phyloP scores from a whole-genome alignment of 2,797 vertebrate species.

The Onychomys torridus region DNA sequence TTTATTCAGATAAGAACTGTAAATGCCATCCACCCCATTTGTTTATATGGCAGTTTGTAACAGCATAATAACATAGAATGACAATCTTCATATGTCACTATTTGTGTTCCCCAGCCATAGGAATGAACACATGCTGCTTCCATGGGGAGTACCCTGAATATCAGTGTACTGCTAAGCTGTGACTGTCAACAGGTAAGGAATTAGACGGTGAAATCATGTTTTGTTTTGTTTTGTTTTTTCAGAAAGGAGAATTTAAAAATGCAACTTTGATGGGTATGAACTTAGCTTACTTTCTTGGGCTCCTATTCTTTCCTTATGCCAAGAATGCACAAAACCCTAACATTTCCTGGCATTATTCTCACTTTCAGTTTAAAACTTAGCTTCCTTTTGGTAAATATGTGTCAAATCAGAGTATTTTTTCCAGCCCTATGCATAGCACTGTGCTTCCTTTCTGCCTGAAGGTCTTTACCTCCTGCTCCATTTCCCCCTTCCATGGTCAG shows the following conservation, averaged over 20 bases:
- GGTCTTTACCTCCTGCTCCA: not conserved
- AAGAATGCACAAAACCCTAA: slow-evolving; percentile 57
- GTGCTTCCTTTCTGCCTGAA: not conserved
- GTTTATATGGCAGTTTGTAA: not conserved
- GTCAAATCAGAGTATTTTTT: slow-evolving; percentile 18
- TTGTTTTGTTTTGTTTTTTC: too few relatives aligned
- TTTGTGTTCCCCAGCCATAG: not conserved
- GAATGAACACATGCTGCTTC: not conserved
- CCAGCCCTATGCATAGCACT: not conserved
- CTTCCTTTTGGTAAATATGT: slow-evolving; percentile 56
- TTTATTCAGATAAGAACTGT: slow-evolving; percentile 7
- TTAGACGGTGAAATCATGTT: not conserved
- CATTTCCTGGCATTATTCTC: slow-evolving; percentile 68
- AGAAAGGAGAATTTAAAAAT: not conserved
- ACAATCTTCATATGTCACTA: not conserved
- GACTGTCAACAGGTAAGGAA: not conserved
- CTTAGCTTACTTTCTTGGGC: slow-evolving; percentile 53
- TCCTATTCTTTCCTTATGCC: not conserved
- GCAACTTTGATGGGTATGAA: slow-evolving; percentile 39
- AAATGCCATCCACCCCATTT: not conserved
- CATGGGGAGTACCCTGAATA: not conserved
- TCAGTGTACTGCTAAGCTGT: not conserved
- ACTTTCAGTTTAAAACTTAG: slow-evolving; percentile 17
- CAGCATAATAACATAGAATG: not conserved
- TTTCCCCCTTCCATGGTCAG: too few relatives aligned